phyloP scores from a whole-genome alignment of 2,888 invertebrate species.

The Strigamia maritima region DNA sequence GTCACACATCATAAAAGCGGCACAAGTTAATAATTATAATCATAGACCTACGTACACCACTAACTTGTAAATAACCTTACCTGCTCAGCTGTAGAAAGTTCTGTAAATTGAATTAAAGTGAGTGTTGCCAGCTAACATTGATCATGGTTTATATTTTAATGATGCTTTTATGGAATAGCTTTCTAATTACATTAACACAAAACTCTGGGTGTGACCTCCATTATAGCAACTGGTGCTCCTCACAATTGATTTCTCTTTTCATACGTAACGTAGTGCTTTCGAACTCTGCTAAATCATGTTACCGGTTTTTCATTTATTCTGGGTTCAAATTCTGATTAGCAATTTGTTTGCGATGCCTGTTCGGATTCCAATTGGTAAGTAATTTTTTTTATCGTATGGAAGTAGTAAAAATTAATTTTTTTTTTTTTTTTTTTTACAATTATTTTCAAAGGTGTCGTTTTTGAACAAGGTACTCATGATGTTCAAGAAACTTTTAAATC shows the following conservation, averaged over 20 bases:
- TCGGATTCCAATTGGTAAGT: conserved; percentile 7
- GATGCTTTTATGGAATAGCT: neutral
- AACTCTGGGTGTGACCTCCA: neutral
- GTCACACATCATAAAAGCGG: neutral
- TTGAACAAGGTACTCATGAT: conserved; percentile 5
- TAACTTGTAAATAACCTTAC: too few species aligned
- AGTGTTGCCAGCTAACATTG: neutral
- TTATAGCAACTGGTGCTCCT: neutral
- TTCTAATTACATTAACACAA: neutral
- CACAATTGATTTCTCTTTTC: neutral
- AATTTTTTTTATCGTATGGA: neutral
- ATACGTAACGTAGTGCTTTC: neutral
- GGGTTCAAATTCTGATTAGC: neutral
- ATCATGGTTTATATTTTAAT: neutral
- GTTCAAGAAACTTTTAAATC: neutral
- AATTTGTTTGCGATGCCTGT: neutral
- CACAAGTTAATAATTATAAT: neutral
- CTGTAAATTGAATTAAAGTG: neutral
- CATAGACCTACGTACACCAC: too few species aligned
- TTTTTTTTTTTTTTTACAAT: neutral
- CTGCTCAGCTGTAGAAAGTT: neutral
- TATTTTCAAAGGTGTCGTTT: neutral
- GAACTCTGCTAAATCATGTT: neutral
- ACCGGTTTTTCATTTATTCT: neutral
- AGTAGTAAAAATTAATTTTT: neutral